Evolutionary conservation across 2,888 invertebrate species (phyloP).

Genomic region (Drosophila parthenogenetica): DNA sequence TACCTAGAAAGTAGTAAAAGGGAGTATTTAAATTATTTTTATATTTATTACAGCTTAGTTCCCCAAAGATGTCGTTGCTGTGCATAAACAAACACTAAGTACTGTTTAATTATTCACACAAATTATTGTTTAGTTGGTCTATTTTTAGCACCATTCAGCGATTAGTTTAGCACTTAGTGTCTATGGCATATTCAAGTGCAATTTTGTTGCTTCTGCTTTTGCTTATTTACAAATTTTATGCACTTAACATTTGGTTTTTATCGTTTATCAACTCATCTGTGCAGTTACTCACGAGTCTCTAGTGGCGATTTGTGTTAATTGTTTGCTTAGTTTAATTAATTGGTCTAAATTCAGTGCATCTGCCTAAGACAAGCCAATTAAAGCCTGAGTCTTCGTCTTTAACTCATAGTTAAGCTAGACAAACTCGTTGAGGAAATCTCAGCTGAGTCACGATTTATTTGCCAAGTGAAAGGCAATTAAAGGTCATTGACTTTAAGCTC

Average conservation of each 20-base stretch:
- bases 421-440: slow-evolving; percentile 26
- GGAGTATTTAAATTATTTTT: no score
- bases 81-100: no score
- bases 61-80: no score
- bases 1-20: slow-evolving; percentile 30
- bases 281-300: slow-evolving; percentile 35
- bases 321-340: slow-evolving; percentile 18
- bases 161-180: slow-evolving; percentile 12
- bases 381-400: not conserved
- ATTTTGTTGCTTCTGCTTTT: slow-evolving; percentile 14
- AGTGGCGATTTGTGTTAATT: slow-evolving; percentile 18
- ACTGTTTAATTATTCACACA: no score
- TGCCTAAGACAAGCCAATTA: slow-evolving; percentile 24
- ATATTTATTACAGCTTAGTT: no score
- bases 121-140: not conserved
- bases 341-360: slow-evolving; percentile 17
- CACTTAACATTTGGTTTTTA: slow-evolving; percentile 4
- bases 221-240: slow-evolving; percentile 36
- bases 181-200: slow-evolving; percentile 27
- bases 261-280: slow-evolving; percentile 27
- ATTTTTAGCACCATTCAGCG: slow-evolving; percentile 15
- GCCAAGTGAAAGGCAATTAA: slow-evolving; percentile 66
- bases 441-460: slow-evolving; percentile 27
- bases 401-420: slow-evolving; percentile 2
- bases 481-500: slow-evolving; percentile 52